Evolutionary conservation across 1,140 invertebrate species (phyloP), one percentile per base, ranked within the genome.

Genomic region (Cryptotermes secundus): DNA sequence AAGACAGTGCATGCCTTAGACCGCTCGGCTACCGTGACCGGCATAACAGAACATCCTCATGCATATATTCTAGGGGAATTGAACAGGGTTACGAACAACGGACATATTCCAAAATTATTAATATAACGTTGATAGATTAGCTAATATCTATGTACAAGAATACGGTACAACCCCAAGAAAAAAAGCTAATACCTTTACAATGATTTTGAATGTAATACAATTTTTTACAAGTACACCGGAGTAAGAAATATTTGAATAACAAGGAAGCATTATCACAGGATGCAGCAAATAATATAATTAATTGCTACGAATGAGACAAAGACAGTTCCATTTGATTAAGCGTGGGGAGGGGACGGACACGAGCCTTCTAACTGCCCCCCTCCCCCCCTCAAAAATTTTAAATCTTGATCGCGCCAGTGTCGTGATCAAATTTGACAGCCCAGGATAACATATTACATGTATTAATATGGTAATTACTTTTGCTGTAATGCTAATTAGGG

Each of bases 401-500:
- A 65, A n/a, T n/a, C 26, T 65, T 9, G 22, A 65, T 65, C 26
- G 1, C 45, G 45, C 45, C 45, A 49, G 45, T 49, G 45, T 65
- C 59, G 59, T 65, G 59, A 65, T 65, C 24, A 2, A 65, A 12
- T 65, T 65, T 65, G 59, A 65, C 59, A 65, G 59, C 59, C 22
- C 59, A n/a, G n/a, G 19, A 65, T 65, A 65, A 65, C 59, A 65
- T 65, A 65, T 65, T 65, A 65, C 26, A 65, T 31, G 26, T 65
- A 65, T 65, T 65, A 65, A 65, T 65, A 65, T 65, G 59, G 59
- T 65, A 65, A 65, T 65, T 65, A 65, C 19, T 65, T 65, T 65
- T n/a, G 59, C 12, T 26, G 19, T 65, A 65, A 65, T 65, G 59
- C 59, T 65, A 65, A 65, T 65, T 65, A 65, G 22, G 59, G 59